These are phyloP conservation scores for Scaptodrosophila latifasciaeformis DNA, from an alignment of 2,888 invertebrate species.

Conservation along the genomic window DNA sequence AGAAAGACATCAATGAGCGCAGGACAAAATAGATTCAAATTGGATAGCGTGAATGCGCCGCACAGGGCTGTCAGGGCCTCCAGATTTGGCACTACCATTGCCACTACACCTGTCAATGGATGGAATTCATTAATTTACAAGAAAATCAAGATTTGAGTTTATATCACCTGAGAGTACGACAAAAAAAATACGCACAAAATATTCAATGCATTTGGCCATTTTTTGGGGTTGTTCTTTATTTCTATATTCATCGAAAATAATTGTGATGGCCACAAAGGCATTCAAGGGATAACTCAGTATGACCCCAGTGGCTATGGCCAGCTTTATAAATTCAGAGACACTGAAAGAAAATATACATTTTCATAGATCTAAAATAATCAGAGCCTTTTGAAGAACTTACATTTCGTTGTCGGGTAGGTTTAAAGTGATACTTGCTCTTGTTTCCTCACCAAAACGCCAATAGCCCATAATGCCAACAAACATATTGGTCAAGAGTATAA, in stretches of 20 bases:
- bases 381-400: slow-evolving; percentile 76
- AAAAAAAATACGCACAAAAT: slow-evolving; percentile 33
- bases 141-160: background rate
- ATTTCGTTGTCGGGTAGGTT: slow-evolving; percentile 84
- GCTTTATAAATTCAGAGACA: slow-evolving; percentile 84
- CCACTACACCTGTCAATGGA: slow-evolving; percentile 34
- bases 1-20: slow-evolving; percentile 48
- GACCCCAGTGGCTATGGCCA: slow-evolving; percentile 88
- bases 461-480: slow-evolving; percentile 94
- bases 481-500: slow-evolving; percentile 85
- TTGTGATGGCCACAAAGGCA: slow-evolving; percentile 96
- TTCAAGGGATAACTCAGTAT: slow-evolving; percentile 95
- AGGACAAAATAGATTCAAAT: slow-evolving; percentile 46
- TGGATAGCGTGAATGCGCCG: slow-evolving; percentile 48
- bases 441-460: slow-evolving; percentile 84
- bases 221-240: background rate
- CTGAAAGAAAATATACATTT: slow-evolving; percentile 76
- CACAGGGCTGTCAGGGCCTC: slow-evolving; percentile 49
- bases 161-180: slow-evolving; percentile 33
- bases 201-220: slow-evolving; percentile 21
- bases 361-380: too few species aligned
- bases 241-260: slow-evolving; percentile 81
- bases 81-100: slow-evolving; percentile 43
- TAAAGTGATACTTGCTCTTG: slow-evolving; percentile 88
- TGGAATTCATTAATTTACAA: background rate